Base-by-base conservation (phyloP, 2,797 vertebrate genomes). In the Serranus cabrilla region DNA sequence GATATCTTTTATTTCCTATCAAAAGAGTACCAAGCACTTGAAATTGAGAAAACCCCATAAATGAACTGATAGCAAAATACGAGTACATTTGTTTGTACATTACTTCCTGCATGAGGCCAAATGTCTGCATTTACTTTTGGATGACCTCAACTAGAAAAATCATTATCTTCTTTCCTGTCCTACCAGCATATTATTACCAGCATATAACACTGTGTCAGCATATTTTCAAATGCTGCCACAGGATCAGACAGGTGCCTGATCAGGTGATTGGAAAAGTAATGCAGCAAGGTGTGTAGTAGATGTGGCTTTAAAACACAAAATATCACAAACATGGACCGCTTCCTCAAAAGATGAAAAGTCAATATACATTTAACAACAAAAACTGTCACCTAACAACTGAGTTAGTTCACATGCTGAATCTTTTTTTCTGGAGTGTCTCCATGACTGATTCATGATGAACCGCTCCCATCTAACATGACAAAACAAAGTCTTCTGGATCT, bases 381-480 rank as follows among this genome's bases (percentile, higher is more conserved):
- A 27, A 4, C 8, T 10, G 12, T 11, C 0, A 4, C n/a, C 10
- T 6, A 25, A 67, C 1, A 47, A n/a, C 4, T 49, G 1, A 62
- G 34, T n/a, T 3, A 18, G 11, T 55, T 76, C 31, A 34, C 5
- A 49, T n/a, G 4, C 16, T 31, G 13, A 27, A 5, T 34, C 14
- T 16, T 37, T 56, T 80, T 25, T 46, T 45, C 21, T 78, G 71
- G 42, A 71, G 50, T 23, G 31, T 80, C 45, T 78, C 69, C 46
- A 60, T 55, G 40, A 76, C 49, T 78, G 75, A 72, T 52, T 71
- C 49, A 51, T 58, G 34, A 58, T 62, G 57, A 68, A 64, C 69
- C 55, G 0, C 71, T 85, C 67, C 79, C 71, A 71, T 80, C 83
- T 74, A 78, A 75, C 76, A 81, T 74, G 69, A 90, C 68, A 80